Evolutionary conservation across 2,888 invertebrate genomes (phyloP).

Genomic region (Amphipoea oculea): DNA sequence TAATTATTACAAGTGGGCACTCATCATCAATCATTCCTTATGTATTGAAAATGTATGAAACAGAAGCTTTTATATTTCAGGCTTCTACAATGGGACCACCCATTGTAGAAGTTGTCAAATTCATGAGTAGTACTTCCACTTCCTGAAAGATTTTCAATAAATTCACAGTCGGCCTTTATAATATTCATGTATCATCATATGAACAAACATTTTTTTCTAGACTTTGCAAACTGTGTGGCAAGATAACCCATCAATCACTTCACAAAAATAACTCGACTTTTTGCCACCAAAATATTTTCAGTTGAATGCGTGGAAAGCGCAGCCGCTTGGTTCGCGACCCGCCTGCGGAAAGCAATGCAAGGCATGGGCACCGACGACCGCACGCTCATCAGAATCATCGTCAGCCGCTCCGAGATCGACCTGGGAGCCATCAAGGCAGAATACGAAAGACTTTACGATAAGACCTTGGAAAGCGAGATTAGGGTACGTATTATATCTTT

Average conservation of each 20-base stretch:
- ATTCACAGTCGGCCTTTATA: too few relatives aligned
- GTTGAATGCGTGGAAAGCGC: constrained; percentile 93
- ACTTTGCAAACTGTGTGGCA: neutral
- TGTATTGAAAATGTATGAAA: too few relatives aligned
- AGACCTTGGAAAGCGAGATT: constrained; percentile 92
- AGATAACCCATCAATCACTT: neutral
- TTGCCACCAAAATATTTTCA: constrained; percentile 74
- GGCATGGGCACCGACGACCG: constrained; percentile 94
- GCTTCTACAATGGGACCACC: too few relatives aligned
- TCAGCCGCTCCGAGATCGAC: constrained; percentile 93
- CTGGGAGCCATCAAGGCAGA: constrained; percentile 92
- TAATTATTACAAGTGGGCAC: too few relatives aligned
- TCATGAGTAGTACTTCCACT: too few relatives aligned
- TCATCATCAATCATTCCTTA: too few relatives aligned
- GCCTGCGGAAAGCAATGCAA: constrained; percentile 92
- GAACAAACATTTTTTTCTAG: neutral
- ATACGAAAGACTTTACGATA: constrained; percentile 93
- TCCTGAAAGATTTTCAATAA: too few relatives aligned
- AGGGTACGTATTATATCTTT: constrained; percentile 84
- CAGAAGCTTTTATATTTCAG: too few relatives aligned
- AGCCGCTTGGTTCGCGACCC: constrained; percentile 92
- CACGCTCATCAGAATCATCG: constrained; percentile 93
- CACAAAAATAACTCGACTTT: constrained; percentile 12
- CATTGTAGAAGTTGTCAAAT: too few relatives aligned
- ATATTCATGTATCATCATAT: neutral